These are phyloP conservation scores for Ridgeia piscesae DNA, from an alignment of 1,140 invertebrate genomes.

Conservation along the genomic window DNA sequence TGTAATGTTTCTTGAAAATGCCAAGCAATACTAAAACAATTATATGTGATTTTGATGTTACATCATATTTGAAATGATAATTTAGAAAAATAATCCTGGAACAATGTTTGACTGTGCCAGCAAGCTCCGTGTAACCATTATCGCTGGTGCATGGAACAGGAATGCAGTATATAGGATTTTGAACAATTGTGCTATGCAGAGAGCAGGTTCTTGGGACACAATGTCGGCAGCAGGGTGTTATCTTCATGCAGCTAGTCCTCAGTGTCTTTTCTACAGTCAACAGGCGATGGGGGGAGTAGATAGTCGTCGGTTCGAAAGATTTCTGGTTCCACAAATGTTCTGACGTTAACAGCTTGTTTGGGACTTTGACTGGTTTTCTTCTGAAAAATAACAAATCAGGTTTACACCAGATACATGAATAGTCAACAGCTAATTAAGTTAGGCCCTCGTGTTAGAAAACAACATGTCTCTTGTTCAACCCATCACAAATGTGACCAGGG, in stretches of 20 bases:
- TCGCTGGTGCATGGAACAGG: neutral
- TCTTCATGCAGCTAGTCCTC: neutral
- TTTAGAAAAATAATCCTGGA: neutral
- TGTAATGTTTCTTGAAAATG: neutral
- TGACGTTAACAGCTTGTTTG: neutral
- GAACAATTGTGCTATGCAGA: neutral
- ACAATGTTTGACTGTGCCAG: neutral
- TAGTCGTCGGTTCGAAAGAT: neutral
- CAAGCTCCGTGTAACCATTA: neutral
- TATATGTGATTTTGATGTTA: too few relatives aligned
- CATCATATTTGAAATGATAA: neutral
- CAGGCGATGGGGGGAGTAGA: neutral
- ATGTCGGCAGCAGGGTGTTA: neutral
- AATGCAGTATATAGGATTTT: neutral
- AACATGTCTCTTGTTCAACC: neutral
- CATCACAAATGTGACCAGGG: too few relatives aligned
- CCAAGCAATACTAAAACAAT: too few relatives aligned
- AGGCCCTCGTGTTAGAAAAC: neutral
- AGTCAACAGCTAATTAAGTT: neutral
- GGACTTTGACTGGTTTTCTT: neutral
- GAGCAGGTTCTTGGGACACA: neutral
- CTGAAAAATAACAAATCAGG: neutral
- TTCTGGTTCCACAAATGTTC: slow-evolving; percentile 5
- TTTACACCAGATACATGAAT: neutral
- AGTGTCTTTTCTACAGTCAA: neutral